Evolutionary conservation across 2,113 vertebrate species (phyloP), one percentile per base, ranked within the genome.

Genomic region (Nycticebus coucang): DNA sequence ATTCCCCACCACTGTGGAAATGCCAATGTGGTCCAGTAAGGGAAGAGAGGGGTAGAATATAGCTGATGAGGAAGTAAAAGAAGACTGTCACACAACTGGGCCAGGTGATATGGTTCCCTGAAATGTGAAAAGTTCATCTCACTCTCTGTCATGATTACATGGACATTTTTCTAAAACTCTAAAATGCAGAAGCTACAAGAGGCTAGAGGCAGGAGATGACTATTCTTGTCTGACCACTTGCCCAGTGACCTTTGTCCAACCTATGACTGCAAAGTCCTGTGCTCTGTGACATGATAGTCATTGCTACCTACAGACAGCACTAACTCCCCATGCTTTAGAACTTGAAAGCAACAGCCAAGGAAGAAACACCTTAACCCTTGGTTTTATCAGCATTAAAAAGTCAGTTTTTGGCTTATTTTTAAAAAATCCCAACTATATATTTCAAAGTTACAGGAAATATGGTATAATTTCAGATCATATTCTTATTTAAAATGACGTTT

Each of bases 401-500:
- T 80, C 28, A 62, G 37, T 91, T n/a, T 72, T 84, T 28, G 72
- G 24, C n/a, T 96, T 77, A 81, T n/a, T 85, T 77, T 80, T 81
- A 22, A 87, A 87, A 92, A 77, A 77, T 13, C 30, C 50, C 9
- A 89, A 86, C 68, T 55, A 68, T 62, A 2, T 86, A 77, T 91
- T 59, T 94, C 72, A 91, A 90, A 74, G 77, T 91, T 12, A 4
- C 0, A 96, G 33, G 2, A 11, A 89, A 57, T 62, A 1, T 45
- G 2, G 24, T 28, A 55, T 75, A n/a, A n/a, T 60, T 92, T 90
- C 30, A 94, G 72, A 95, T 66, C 77, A 9, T 60, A 78, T 68
- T 84, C 7, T 57, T 68, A 79, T 92, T 95, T 80, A 95, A 37
- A 88, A 72, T 75, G 72, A 89, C 8, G 13, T 35, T 91, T 78